Evolutionary conservation across 2,113 vertebrate genomes (phyloP).

Genomic region (Cercocebus atys): DNA sequence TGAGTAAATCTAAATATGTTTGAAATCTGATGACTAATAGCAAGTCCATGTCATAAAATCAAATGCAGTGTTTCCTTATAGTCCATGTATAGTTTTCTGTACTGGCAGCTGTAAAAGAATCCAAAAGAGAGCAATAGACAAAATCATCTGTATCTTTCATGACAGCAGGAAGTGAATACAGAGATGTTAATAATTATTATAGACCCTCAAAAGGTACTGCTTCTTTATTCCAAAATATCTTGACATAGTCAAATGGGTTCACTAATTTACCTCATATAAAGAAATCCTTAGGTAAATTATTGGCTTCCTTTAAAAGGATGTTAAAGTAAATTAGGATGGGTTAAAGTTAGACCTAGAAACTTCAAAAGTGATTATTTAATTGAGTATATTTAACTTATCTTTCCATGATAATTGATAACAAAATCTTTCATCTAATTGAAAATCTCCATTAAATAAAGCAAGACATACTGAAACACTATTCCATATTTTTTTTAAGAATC

Average conservation of each 20-base stretch:
- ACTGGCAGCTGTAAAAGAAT: neutral
- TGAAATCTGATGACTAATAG: neutral
- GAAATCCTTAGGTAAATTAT: constrained; percentile 55
- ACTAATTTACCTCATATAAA: constrained; percentile 36
- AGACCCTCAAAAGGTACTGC: neutral
- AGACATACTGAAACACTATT: neutral
- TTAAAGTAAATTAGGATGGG: constrained; percentile 36
- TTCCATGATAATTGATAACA: constrained; percentile 18
- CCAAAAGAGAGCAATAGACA: neutral
- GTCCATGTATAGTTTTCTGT: neutral
- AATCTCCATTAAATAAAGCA: constrained; percentile 37
- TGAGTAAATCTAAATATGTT: neutral
- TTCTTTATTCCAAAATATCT: constrained; percentile 4
- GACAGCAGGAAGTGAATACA: neutral
- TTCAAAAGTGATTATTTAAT: constrained; percentile 60
- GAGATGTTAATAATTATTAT: neutral
- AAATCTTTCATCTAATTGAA: constrained; percentile 25
- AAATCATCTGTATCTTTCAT: neutral
- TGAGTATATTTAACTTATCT: constrained; percentile 39
- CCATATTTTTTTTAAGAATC: neutral
- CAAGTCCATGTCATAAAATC: neutral
- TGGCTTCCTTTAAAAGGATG: constrained; percentile 22
- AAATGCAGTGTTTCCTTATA: neutral
- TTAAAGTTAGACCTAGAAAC: constrained; percentile 31
- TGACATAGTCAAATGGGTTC: neutral